Evolutionary conservation across 2,797 vertebrate genomes (phyloP), one percentile per base, ranked within the genome.

Genomic region (Sciurus carolinensis): DNA sequence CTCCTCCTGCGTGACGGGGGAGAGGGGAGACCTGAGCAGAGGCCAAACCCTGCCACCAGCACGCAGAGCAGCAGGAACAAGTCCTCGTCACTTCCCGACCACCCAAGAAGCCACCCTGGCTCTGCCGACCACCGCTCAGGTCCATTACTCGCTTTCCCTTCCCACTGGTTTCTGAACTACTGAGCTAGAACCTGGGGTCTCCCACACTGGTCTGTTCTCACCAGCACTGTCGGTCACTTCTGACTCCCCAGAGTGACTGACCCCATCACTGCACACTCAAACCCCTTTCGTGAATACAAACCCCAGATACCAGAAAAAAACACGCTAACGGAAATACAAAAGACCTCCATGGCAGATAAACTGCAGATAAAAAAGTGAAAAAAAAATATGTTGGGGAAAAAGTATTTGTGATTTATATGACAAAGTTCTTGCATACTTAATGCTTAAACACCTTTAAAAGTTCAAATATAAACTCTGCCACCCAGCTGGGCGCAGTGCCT

Each of bases 1-100:
- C 95, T 99, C 99, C 97, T 99, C 99, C 99, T 93, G 88, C 54
- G n/a, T 39, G 1, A 10, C 52, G 72, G 44, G 1, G 0, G 3
- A 57, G 62, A 81, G 42, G 3, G 80, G 15, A 8, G 26, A 44
- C 67, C 59, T 94, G 71, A 96, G 80, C 26, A 15, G 7, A 36
- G 10, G 39, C 82, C 14, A 3, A 9, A 5, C 39, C 52, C 52
- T 33, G 59, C 89, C 30, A 73, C 54, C 69, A 8, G 13, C 7
- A 20, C 0, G 0, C 59, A 20, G n/a, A 14, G 62, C 81, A 42
- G 22, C 14, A 18, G 30, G 7, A 17, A 6, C 3, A 0, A 26
- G 3, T 12, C 39, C 52, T 64, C 52, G 26, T 36, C n/a, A 50
- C n/a, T 39, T 4, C 57, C 44, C 1, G 0, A 7, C 47, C 1